phyloP scores from a whole-genome alignment of 2,888 invertebrate species.

The Clanis bilineata region DNA sequence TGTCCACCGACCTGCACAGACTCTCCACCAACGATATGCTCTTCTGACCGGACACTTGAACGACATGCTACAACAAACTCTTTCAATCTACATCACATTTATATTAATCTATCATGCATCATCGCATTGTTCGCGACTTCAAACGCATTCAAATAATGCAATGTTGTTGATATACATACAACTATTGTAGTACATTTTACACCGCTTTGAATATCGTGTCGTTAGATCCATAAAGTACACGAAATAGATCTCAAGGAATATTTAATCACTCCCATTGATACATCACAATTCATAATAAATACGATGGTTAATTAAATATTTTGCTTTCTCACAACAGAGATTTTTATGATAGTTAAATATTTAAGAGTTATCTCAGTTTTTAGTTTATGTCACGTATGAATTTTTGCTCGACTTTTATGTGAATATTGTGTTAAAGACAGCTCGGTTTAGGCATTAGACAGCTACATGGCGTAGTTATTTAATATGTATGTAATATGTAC shows the following conservation, averaged over 20 bases:
- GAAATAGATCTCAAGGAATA: not conserved
- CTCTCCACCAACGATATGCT: constrained; percentile 55
- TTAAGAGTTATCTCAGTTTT: not conserved
- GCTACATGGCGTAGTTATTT: not conserved
- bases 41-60: constrained; percentile 18
- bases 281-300: not conserved
- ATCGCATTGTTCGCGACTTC: too few species aligned
- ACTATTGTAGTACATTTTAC: not conserved
- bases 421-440: not conserved
- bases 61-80: not conserved
- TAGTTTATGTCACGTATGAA: not conserved
- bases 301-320: not conserved
- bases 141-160: not conserved
- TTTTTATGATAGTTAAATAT: not conserved
- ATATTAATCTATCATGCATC: too few species aligned
- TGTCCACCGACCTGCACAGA: constrained; percentile 39
- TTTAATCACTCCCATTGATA: not conserved
- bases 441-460: not conserved
- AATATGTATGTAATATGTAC: too few species aligned
- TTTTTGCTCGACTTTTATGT: not conserved
- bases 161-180: not conserved
- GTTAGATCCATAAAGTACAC: not conserved
- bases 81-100: too few species aligned
- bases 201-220: not conserved
- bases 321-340: not conserved